phyloP scores from a whole-genome alignment of 2,797 vertebrate genomes.

The Mus minutoides region DNA sequence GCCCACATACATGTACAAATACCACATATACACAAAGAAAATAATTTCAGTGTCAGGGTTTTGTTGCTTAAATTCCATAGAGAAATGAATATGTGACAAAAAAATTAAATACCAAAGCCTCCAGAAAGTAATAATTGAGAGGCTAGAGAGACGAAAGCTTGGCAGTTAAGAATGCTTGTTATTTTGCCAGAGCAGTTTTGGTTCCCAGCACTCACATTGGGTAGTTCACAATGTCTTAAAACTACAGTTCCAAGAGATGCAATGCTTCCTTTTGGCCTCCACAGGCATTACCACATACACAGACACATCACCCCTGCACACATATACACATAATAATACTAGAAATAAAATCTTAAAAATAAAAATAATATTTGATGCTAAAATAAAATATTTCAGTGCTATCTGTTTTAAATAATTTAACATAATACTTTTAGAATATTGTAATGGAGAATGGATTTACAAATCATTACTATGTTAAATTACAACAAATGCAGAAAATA shows the following conservation, averaged over 20 bases:
- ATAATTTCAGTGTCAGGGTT: constrained; percentile 18
- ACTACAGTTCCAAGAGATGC: neutral
- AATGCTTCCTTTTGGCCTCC: neutral
- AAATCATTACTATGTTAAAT: constrained; percentile 22
- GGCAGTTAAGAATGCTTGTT: neutral
- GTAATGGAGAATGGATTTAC: constrained; percentile 39
- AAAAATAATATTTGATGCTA: neutral
- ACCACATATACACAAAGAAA: neutral
- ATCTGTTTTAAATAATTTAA: constrained; percentile 42
- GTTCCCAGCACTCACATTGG: neutral
- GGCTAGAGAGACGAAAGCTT: neutral
- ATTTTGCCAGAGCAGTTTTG: neutral
- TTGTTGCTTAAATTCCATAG: constrained; percentile 18
- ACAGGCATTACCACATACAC: neutral
- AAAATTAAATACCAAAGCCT: constrained; percentile 20
- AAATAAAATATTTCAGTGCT: constrained; percentile 43
- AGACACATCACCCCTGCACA: neutral
- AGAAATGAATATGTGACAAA: constrained; percentile 21
- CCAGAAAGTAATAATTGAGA: neutral
- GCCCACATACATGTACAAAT: neutral
- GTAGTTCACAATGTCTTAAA: neutral
- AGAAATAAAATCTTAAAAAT: neutral
- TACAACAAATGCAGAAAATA: constrained; percentile 29
- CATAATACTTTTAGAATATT: constrained; percentile 22
- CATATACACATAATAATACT: neutral